Base-by-base conservation (phyloP, 2,888 invertebrate species). In the Piscicola geometra region DNA sequence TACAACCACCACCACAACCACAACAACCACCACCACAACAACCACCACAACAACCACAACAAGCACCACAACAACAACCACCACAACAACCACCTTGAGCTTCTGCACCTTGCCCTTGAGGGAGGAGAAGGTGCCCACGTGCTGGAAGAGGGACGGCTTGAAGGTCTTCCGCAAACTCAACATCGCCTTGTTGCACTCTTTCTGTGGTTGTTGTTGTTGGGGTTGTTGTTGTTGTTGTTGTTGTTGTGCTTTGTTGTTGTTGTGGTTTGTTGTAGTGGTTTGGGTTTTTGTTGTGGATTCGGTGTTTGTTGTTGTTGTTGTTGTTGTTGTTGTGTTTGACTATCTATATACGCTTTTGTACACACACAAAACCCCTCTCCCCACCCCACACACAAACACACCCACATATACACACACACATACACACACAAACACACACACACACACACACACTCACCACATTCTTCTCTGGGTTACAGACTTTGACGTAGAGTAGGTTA, bases 41-140 rank as follows among this genome's bases (percentile, higher is more conserved):
- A n/a, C n/a, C n/a, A n/a, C n/a, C n/a, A n/a, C n/a, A n/a, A n/a
- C n/a, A n/a, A n/a, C n/a, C n/a, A n/a, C n/a, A n/a, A n/a, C n/a
- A n/a, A n/a, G n/a, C n/a, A n/a, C n/a, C n/a, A n/a, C n/a, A n/a
- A n/a, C n/a, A n/a, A n/a, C n/a, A n/a, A n/a, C n/a, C n/a, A n/a
- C n/a, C n/a, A n/a, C n/a, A n/a, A n/a, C n/a, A n/a, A n/a, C 60
- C 67, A 84, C 93, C 89, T 94, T 94, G 0, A 97, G 87, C 86
- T 93, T 94, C 84, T 97, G 97, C 75, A 95, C 92, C 88, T 98
- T 98, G 76, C 97, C 97, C 85, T 91, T 92, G 0, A 98, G 88
- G 0, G 97, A 97, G 0, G 97, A 97, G 83, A 93, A 93, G 30
- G 92, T 90, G 1, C 97, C 97, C 78, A 96, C 92, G 83, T 98